Conservation (phyloP, 2,113 vertebrate genomes). For the Embiotoca jacksoni region DNA sequence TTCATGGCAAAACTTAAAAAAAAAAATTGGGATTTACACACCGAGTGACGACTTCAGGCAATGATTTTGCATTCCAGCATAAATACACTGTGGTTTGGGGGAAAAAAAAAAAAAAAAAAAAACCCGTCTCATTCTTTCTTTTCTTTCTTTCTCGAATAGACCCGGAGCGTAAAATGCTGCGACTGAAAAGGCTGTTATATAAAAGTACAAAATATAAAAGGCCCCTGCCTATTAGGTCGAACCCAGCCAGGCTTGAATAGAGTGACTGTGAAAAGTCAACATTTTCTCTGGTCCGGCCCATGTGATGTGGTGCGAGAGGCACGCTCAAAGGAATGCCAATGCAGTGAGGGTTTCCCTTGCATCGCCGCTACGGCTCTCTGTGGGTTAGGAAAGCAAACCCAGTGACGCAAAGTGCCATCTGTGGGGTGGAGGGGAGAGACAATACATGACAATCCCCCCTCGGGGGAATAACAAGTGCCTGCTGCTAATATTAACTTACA, state of each 20-base stretch:
- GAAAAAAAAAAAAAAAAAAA: slow-evolving; percentile 7
- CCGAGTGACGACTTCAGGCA: slow-evolving; percentile 27
- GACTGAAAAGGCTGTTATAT: slow-evolving; percentile 58
- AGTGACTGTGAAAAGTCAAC: slow-evolving; percentile 78
- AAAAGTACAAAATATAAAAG: slow-evolving; percentile 52
- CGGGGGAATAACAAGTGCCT: slow-evolving; percentile 59
- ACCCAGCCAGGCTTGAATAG: slow-evolving; percentile 63
- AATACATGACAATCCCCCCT: slow-evolving; percentile 40
- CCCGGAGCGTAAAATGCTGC: slow-evolving; percentile 1
- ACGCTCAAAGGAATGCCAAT: slow-evolving; percentile 73
- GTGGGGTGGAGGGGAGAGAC: slow-evolving; percentile 55
- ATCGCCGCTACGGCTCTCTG: slow-evolving; percentile 48
- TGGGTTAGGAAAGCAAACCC: slow-evolving; percentile 66
- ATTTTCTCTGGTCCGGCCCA: slow-evolving; percentile 65
- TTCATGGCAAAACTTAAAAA: neutral
- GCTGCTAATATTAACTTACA: slow-evolving; percentile 57
- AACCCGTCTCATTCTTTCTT: slow-evolving; percentile 27
- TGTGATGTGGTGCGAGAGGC: slow-evolving; percentile 73
- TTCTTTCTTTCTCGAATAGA: slow-evolving; percentile 8
- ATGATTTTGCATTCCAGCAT: slow-evolving; percentile 15
- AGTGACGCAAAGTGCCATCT: slow-evolving; percentile 72
- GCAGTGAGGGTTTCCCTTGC: slow-evolving; percentile 74
- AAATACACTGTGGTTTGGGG: slow-evolving; percentile 53
- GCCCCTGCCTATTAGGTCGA: slow-evolving; percentile 61
- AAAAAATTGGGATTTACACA: neutral